Evolutionary conservation across 2,888 invertebrate genomes (phyloP), one percentile per base, ranked within the genome.

Genomic region (Eucera pruinosa): DNA sequence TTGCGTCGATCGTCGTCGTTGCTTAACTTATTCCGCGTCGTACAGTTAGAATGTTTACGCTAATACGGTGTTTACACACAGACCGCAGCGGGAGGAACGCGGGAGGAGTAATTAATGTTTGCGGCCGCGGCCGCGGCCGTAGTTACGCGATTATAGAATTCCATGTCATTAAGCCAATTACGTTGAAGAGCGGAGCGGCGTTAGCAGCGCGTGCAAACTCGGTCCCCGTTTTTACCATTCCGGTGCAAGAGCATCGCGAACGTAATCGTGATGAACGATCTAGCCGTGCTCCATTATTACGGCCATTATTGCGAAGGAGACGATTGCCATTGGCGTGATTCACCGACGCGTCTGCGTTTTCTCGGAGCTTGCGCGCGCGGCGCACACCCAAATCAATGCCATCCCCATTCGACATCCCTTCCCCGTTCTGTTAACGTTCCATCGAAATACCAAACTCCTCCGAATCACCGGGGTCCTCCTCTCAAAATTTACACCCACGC

Each of bases 231-330:
- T 69, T 70, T 77, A 39, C 45, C 36, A 47, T 77, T 52, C 45
- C 48, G 47, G 41, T 23, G 57, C 33, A 61, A 61, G 41, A 50
- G 73, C 73, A 74, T 30, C 66, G 72, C 67, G 48, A 65, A 20
- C 33, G 65, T 65, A 82, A 82, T 82, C 84, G 84, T 62, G 77
- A 83, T 64, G 65, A 82, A 81, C 82, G 78, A 82, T 82, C 82
- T 73, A 41, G 11, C 64, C 47, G 68, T 78, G 78, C 70, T 66
- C 83, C 77, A 78, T 82, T 66, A 83, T 82, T 75, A 78, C 81
- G 68, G 67, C 71, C 65, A 62, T 48, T 74, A 81, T 83, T 83
- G 81, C 82, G 84, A 83, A 83, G 84, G 78, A 78, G 73, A 72
- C 69, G 75, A 45, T 82, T 69, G 74, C 81, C 70, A 58, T 78